Conservation (phyloP, 2,113 vertebrate species). For the Bostrychus sinensis region DNA sequence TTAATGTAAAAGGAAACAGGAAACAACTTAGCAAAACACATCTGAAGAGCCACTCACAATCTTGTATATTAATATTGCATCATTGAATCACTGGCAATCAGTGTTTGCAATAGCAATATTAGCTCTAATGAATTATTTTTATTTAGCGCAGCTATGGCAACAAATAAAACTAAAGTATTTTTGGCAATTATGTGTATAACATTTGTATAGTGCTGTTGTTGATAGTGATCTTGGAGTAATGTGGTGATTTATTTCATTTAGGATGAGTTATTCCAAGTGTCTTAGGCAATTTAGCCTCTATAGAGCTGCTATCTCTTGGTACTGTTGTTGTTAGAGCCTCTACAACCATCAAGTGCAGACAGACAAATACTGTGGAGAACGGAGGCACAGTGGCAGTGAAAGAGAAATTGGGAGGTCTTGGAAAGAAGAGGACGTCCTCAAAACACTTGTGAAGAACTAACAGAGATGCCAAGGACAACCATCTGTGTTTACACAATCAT, state of each 20-base stretch:
- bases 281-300: neutral
- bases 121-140: neutral
- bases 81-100: conserved; percentile 3
- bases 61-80: conserved; percentile 4
- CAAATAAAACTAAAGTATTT: neutral
- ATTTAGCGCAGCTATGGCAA: neutral
- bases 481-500: conserved; percentile 77
- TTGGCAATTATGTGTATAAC: conserved; percentile 3
- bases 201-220: neutral
- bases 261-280: neutral
- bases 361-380: conserved; percentile 51
- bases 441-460: conserved; percentile 74
- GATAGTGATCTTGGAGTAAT: neutral
- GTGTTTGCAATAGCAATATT: neutral
- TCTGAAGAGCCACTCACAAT: conserved; percentile 32
- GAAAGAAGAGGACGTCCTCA: conserved; percentile 73
- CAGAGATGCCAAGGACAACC: conserved; percentile 72
- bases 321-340: conserved; percentile 34
- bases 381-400: conserved; percentile 49
- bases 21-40: conserved; percentile 40
- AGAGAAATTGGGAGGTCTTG: conserved; percentile 69
- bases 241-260: neutral
- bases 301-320: neutral
- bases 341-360: conserved; percentile 43
- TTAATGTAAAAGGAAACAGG: conserved; percentile 54